These are phyloP conservation scores for Hydrolagus affinis DNA, from an alignment of 2,113 vertebrate genomes.

Conservation along the genomic window DNA sequence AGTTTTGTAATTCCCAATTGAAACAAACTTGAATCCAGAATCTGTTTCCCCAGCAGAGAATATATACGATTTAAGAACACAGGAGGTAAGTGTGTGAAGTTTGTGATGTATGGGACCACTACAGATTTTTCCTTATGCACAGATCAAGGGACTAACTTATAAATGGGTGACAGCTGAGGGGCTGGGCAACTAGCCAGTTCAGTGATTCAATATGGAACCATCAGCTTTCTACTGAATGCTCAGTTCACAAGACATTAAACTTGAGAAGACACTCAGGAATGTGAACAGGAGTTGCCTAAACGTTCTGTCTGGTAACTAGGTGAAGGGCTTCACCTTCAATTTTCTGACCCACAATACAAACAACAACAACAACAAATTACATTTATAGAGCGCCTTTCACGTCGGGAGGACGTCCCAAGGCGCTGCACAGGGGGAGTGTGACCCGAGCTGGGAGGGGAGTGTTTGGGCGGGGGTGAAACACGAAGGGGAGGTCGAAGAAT, in stretches of 20 bases:
- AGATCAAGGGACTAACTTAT: neutral
- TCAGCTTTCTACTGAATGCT: neutral
- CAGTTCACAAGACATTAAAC: neutral
- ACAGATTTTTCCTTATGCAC: no score
- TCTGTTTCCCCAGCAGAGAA: neutral
- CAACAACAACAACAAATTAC: no score
- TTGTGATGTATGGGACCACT: no score
- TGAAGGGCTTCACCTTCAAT: neutral
- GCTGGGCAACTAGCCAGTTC: neutral
- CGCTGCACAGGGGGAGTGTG: no score
- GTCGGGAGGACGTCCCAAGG: no score
- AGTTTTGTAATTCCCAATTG: neutral
- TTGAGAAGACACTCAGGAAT: neutral
- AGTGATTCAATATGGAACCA: neutral
- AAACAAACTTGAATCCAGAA: neutral
- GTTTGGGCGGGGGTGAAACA: no score
- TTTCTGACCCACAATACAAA: neutral
- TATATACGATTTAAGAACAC: neutral
- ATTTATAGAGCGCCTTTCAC: no score
- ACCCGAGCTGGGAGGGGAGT: no score
- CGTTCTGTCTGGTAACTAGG: neutral
- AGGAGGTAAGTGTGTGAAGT: neutral
- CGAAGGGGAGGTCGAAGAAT: no score
- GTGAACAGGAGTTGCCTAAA: neutral
- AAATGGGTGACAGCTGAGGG: neutral